Base-by-base conservation (phyloP, 1,140 invertebrate genomes). In the Drosophila pectinifera region DNA sequence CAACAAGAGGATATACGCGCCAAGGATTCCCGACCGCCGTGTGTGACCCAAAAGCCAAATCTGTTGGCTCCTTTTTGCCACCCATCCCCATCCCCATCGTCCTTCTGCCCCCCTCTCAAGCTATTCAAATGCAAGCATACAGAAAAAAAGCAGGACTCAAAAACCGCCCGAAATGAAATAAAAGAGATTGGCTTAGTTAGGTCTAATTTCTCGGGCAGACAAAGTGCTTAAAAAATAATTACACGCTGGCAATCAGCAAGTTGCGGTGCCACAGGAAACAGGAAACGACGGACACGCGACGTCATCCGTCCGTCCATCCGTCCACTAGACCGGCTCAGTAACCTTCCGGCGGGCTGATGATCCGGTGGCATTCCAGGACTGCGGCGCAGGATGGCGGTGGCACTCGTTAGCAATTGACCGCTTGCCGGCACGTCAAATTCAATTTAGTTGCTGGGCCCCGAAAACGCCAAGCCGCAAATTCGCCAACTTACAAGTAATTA, bases 401-500 rank as follows among this genome's bases (percentile, higher is more conserved):
- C 22, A 51, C 73, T 51, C 46, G 56, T 76, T 76, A 67, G 49
- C 73, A 72, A 78, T 81, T 86, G 83, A 86, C 83, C 82, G 68
- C 65, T 72, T 45, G 67, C 65, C 36, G 42, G 74, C 69, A 82
- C 61, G 57, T 56, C 75, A 80, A 90, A 91, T 90, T 91, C 79
- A 90, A 91, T 90, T 90, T 91, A 85, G 77, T 88, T 78, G 76
- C 77, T 28, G 48, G 48, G 53, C 41, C 51, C 65, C 64, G 31
- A 70, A 67, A 75, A 70, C 46, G 76, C 64, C 68, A 73, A 80
- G 73, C 88, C 89, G 74, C 88, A 90, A 90, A 88, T 91, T 90
- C 70, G 54, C 82, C 80, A 90, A 91, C 79, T 90, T 91, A 83
- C 88, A 90, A 90, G 88, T 90, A 90, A 90, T 90, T 90, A 90